Base-by-base conservation (phyloP, 2,113 vertebrate genomes). In the Epinephelus cyanopodus region DNA sequence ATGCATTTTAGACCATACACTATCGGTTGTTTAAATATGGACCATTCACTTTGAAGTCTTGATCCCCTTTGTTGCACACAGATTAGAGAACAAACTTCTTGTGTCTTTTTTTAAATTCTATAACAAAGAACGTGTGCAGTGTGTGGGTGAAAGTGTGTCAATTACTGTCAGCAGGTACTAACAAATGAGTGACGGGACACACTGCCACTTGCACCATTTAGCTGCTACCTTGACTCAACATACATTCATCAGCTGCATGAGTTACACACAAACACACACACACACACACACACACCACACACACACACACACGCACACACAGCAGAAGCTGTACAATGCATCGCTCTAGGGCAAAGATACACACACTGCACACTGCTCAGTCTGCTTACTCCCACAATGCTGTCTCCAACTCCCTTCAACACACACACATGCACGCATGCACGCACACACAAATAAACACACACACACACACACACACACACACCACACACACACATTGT, bases 221-320 rank as follows among this genome's bases (percentile, higher is more conserved):
- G 77, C 77, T 70, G 71, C 63, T 85, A 70, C 74, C 79, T 78
- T 76, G 83, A 83, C 74, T 81, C 2, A 14, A 72, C 60, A 75
- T 25, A 68, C 70, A 79, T 78, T 76, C 65, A 87, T 85, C 79
- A 89, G 60, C 61, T 56, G 57, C 47, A 52, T 63, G 58, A 73
- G 9, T 76, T 61, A 57, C 45, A 76, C 71, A 45, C 42, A 25
- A 47, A 45, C 45, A 48, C 48, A 48, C 52, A 65, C 67, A 68
- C 39, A 64, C 64, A 60, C 53, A 50, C 56, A 56, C 45, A 23
- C 57, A 33, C 37, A 73, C 27, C 27, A 33, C 62, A 58, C 29
- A 29, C 13, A 29, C 50, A 53, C 68, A 27, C 42, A 60, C 60
- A 79, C 54, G 42, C 14, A 74, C 57, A 15, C 5, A 65, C 3